These are phyloP conservation scores for Drosophila mayri DNA, from an alignment of 1,140 invertebrate genomes.

Conservation along the genomic window DNA sequence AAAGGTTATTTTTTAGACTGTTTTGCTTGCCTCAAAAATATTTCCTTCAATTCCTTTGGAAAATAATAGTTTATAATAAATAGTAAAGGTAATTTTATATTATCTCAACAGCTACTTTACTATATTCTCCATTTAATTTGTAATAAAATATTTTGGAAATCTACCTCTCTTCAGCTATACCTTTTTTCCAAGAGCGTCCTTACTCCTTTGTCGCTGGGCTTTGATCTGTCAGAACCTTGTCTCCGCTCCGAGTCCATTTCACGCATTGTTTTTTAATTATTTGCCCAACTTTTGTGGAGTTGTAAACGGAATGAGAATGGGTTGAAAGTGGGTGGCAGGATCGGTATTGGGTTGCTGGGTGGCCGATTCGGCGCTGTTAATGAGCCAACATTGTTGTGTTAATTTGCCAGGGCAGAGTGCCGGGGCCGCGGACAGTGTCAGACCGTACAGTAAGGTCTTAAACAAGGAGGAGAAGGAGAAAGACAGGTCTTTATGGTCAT, in stretches of 20 bases:
- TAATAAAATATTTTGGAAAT: neutral
- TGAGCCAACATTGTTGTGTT: slow-evolving; percentile 83
- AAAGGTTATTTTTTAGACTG: neutral
- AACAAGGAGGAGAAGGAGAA: neutral
- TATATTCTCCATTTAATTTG: neutral
- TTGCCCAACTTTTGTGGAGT: slow-evolving; percentile 71
- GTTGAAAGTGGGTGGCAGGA: slow-evolving; percentile 18
- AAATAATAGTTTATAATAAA: neutral
- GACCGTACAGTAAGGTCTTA: slow-evolving; percentile 39
- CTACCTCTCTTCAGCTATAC: neutral
- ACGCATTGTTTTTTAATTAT: slow-evolving; percentile 80
- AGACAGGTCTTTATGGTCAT: slow-evolving; percentile 18
- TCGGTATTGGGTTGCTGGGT: neutral
- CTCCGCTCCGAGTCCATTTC: slow-evolving; percentile 43
- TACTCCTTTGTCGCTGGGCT: slow-evolving; percentile 15
- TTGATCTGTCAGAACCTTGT: slow-evolving; percentile 33
- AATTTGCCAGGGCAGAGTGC: slow-evolving; percentile 61
- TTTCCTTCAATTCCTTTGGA: neutral
- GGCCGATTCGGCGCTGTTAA: slow-evolving; percentile 56
- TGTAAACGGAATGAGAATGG: slow-evolving; percentile 53
- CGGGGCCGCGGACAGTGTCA: slow-evolving; percentile 21
- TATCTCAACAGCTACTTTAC: neutral
- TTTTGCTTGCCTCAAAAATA: neutral
- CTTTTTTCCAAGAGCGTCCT: slow-evolving; percentile 8
- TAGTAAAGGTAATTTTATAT: no score